Base-by-base conservation (phyloP, 2,113 vertebrate genomes). In the Proteles cristata region DNA sequence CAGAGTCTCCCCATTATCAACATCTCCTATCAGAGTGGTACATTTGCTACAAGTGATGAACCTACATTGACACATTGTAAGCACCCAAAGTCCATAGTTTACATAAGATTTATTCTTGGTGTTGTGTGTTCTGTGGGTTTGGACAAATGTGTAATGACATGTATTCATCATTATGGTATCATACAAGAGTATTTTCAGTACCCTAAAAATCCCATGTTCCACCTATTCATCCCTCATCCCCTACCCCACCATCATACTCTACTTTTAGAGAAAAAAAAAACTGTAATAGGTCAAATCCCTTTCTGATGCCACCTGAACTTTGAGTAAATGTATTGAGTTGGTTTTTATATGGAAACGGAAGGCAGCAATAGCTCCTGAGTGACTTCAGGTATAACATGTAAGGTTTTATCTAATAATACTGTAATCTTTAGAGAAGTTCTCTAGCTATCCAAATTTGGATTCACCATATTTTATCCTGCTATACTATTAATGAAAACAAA, bases 331-430 rank as follows among this genome's bases (percentile, higher is more conserved):
- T 66, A 43, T 21, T 31, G 69, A 95, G 0, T 89, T 53, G 12
- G 33, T 65, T 96, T 79, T 96, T 68, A 48, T 48, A 35, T 84
- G 58, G 69, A 77, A 88, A 71, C 35, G 7, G n/a, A 69, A 96
- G 50, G 33, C 23, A 77, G 19, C 26, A 39, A 9, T 50, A 45
- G 71, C 39, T 35, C 48, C 43, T 10, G 28, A 87, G 45, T 93
- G 43, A 65, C 66, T 88, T 97, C 45, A 88, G 39, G 92, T 92
- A 65, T 45, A 92, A 87, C 21, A 16, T 73, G 11, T 48, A 26
- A 84, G 3, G 69, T 87, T 87, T 94, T 35, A 77, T 68, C 35
- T 71, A 55, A 93, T 74, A 93, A 93, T 73, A 63, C 2, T 80
- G 2, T 58, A n/a, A 15, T 84, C 39, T 65, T 94, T 80, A 69